Percentiles rank a stretch among this genome's conserved stretches.
Evolutionary conservation across 2,113 vertebrate genomes (phyloP).

Genomic region (Gymnogyps californianus): DNA sequence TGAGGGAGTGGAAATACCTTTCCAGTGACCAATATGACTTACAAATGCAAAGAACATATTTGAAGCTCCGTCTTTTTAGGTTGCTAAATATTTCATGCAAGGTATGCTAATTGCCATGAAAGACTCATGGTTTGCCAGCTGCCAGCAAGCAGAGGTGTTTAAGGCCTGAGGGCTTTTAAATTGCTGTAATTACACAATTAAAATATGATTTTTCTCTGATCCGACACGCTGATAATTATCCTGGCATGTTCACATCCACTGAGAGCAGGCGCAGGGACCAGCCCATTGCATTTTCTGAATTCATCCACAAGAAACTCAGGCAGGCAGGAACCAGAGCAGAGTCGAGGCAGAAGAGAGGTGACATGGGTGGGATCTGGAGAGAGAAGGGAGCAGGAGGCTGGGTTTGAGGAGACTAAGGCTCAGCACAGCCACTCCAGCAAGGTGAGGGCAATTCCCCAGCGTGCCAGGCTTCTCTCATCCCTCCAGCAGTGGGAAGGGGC

Average conservation of each 20-base stretch:
- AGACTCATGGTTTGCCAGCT: neutral
- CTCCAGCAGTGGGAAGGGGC: neutral
- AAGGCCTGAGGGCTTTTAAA: conserved; percentile 14
- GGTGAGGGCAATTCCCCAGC: neutral
- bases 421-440: neutral
- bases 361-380: neutral
- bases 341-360: neutral
- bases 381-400: neutral
- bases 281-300: neutral
- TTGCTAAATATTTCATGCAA: neutral
- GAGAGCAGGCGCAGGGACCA: neutral
- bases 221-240: neutral
- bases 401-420: neutral
- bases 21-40: neutral
- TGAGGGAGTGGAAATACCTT: neutral
- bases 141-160: conserved; percentile 12
- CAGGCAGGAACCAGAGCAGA: neutral
- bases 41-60: neutral
- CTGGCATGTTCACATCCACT: neutral
- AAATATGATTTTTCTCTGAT: conserved; percentile 9
- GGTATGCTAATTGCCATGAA: neutral
- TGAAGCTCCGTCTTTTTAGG: neutral
- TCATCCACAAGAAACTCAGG: neutral
- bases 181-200: conserved; percentile 50
- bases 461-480: accelerated